Percentiles rank a stretch among this genome's conserved stretches.
phyloP scores from a whole-genome alignment of 23 tunicate species.

The Oikopleura dioica region DNA sequence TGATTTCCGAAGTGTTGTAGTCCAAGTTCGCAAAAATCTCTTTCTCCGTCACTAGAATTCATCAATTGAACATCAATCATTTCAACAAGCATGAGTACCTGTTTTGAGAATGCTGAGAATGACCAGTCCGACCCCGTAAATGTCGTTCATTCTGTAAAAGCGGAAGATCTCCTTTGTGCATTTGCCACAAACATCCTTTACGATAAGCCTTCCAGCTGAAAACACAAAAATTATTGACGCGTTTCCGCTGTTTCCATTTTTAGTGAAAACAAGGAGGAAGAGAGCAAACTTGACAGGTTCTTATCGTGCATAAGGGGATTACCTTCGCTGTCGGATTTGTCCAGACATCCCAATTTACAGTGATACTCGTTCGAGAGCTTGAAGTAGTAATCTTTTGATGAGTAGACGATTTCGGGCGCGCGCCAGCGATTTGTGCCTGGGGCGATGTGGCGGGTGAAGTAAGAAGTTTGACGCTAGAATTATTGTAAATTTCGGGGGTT shows the following conservation, averaged over 20 bases:
- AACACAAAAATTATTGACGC: no score
- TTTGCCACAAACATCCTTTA: neutral
- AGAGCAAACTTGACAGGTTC: no score
- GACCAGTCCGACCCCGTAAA: neutral
- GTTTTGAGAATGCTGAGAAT: neutral
- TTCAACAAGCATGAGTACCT: no score
- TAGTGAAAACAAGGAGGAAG: no score
- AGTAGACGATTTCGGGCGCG: constrained; percentile 4
- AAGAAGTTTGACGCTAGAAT: neutral
- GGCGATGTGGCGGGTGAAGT: neutral
- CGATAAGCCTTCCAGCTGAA: no score
- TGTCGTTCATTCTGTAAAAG: constrained; percentile 5
- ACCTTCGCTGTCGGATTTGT: neutral
- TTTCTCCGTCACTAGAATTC: no score
- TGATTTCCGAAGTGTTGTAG: no score
- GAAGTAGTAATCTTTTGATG: neutral
- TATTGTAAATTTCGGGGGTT: no score
- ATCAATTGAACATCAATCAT: no score
- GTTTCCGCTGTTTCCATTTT: no score
- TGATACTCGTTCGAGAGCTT: neutral
- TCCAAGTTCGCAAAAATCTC: no score
- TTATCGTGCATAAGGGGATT: no score
- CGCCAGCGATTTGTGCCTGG: neutral
- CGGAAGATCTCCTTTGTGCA: neutral
- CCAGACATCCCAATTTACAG: neutral